Evolutionary conservation across 2,797 vertebrate species (phyloP).

Genomic region (Champsocephalus gunnari): DNA sequence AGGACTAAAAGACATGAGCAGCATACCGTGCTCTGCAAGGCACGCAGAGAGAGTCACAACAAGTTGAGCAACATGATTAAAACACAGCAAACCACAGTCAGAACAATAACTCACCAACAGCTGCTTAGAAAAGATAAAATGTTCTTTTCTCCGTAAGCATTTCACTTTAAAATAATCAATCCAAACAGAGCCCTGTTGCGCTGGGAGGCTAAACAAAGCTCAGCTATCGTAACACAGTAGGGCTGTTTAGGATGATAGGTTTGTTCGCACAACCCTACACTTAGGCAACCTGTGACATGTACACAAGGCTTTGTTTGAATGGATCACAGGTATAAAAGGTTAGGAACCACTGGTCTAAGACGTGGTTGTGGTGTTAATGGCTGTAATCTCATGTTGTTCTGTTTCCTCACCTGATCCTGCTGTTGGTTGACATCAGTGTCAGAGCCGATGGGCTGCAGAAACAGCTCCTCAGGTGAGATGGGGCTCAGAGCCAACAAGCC

Average conservation of each 20-base stretch:
- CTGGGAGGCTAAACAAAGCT: no score
- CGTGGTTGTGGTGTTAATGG: neutral
- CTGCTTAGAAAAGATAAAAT: no score
- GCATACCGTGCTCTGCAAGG: conserved; percentile 53
- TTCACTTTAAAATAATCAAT: no score
- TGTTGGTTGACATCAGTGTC: conserved; percentile 82
- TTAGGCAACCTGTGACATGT: neutral
- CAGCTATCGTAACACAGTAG: no score
- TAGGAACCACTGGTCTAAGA: conserved; percentile 2
- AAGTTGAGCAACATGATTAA: neutral
- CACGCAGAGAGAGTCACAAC: conserved; percentile 34
- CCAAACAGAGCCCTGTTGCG: no score
- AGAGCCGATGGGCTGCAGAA: conserved; percentile 88
- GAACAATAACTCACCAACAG: no score
- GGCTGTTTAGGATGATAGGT: no score
- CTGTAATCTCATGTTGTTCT: neutral
- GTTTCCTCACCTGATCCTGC: conserved; percentile 89
- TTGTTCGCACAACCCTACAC: no score
- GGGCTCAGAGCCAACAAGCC: conserved; percentile 94
- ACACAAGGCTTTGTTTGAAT: neutral
- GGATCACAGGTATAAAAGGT: neutral
- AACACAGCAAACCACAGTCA: no score
- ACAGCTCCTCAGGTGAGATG: conserved; percentile 95
- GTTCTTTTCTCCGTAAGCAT: no score
- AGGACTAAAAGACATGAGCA: conserved; percentile 57